Base-by-base conservation (phyloP, 2,113 vertebrate genomes). In the Columbina picui region DNA sequence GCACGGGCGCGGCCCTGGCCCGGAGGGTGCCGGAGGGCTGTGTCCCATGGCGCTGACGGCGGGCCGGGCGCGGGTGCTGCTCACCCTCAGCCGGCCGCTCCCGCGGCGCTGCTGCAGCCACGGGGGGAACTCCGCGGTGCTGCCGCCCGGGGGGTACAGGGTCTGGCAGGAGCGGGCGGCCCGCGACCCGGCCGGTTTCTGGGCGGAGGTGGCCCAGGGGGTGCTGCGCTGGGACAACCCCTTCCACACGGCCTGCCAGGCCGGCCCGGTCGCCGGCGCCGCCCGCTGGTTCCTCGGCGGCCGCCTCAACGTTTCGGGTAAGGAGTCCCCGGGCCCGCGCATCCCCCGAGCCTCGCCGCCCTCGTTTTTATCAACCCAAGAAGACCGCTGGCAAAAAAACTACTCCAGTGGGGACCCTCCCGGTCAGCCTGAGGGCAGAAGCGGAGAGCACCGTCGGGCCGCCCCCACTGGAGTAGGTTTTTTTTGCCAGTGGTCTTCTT, bases 211-310 rank as follows among this genome's bases (percentile, higher is more conserved):
- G 83, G 99, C 98, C 13, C 95, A 86, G 22, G 97, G 98, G 22
- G 65, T 90, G 13, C 98, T 99, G 38, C 93, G 94, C 43, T 99
- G 99, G 99, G 97, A 97, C 75, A 90, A 93, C 65, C 98, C 97
- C 12, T 99, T 98, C 95, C 96, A 98, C 39, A 98, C 94, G 5
- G 98, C 99, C 69, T 97, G 93, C 69, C 98, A 98, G 55, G 25
- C 64, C 95, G 98, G 98, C 55, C 97, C 97, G 39, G 96, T 98
- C 39, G 75, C 63, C 15, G 98, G 98, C 32, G 91, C 56, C 81
- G 97, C 98, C 92, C 92, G 92, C 80, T 99, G 99, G 99, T 99
- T 99, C 96, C 96, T 98, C 87, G 99, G 99, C 27, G 99, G 99
- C 65, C 98, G 97, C 84, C 93, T 99, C 14, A 99, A 99, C 77